Base-by-base conservation (phyloP, 1,140 invertebrate genomes). In the Meloidogyne hapla region DNA sequence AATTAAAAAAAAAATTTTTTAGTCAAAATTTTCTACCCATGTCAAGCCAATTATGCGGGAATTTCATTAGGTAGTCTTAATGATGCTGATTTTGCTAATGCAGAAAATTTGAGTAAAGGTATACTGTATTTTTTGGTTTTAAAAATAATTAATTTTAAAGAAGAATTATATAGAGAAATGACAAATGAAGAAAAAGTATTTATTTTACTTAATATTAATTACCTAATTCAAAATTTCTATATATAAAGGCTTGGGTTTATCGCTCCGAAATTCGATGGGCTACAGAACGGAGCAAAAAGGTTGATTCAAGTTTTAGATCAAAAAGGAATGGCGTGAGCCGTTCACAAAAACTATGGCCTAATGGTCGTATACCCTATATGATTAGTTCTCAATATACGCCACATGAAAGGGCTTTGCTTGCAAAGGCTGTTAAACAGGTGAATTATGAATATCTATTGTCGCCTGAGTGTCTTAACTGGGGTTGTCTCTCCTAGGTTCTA, bases 361-460 rank as follows among this genome's bases (percentile, higher is more conserved):
- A 77, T 25, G 85, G 68, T 21, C 69, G 81, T 62, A 86, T 86
- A 61, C 85, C 85, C 0, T 86, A 86, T 68, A 86, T 85, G 4
- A 86, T 86, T 45, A 82, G 79, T 56, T 81, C 85, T 0, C 85
- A 86, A 62, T 86, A 86, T 45, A 78, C 73, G 13, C 74, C 83
- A 13, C 86, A 87, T 71, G 85, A 86, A 66, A 77, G 85, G 48
- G 85, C 85, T 25, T 72, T 86, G 15, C 69, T 86, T 6, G 85
- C 85, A 2, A 77, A 81, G 63, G 85, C 85, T n/a, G 86, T 86
- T 13, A 86, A 86, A 79, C 85, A 85, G 76, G 82, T 84, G 15
- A 13, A 28, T n/a, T 0, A 15, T 4, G 9, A 23, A 66, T 2
- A 4, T 23, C 15, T n/a, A n/a, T n/a, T n/a, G n/a, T n/a, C n/a